Evolutionary conservation across 2,888 invertebrate species (phyloP).

Genomic region (Eupithecia inturbata): DNA sequence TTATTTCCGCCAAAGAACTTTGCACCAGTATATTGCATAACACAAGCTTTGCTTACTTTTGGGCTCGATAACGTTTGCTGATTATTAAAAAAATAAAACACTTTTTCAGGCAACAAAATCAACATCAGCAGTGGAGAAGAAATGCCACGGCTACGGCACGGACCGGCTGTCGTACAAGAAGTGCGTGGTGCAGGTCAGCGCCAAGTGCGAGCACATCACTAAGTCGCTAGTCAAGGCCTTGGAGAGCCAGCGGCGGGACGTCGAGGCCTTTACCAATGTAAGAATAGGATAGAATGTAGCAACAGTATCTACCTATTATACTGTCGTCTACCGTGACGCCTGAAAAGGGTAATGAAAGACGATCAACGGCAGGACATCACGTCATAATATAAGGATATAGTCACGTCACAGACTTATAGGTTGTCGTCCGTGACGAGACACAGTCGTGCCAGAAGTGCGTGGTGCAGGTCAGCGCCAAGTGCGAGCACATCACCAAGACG

Average conservation of each 20-base stretch:
- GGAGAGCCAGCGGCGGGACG: conserved; percentile 55
- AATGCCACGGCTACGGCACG: conserved; percentile 48
- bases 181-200: conserved; percentile 61
- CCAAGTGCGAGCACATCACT: conserved; percentile 55
- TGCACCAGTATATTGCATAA: too few species aligned
- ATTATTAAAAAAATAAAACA: neutral
- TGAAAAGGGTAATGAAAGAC: too few species aligned
- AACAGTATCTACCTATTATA: too few species aligned
- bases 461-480: conserved; percentile 53
- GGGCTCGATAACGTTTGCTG: neutral
- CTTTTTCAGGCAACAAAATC: conserved; percentile 58
- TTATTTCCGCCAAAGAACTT: too few species aligned
- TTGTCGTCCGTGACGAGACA: neutral
- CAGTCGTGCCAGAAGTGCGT: conserved; percentile 58
- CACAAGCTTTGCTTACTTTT: neutral
- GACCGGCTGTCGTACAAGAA: conserved; percentile 49
- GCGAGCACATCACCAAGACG: conserved; percentile 60
- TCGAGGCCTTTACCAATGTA: conserved; percentile 59
- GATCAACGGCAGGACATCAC: too few species aligned
- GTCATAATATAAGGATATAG: too few species aligned
- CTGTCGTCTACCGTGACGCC: too few species aligned
- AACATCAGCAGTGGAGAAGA: conserved; percentile 51
- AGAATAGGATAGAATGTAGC: too few species aligned
- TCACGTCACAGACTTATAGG: too few species aligned
- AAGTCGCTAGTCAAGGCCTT: conserved; percentile 58